These are phyloP conservation scores for mouse (Mus musculus) DNA, from an alignment of 2,113 vertebrate genomes.

Conservation along the genomic window DNA sequence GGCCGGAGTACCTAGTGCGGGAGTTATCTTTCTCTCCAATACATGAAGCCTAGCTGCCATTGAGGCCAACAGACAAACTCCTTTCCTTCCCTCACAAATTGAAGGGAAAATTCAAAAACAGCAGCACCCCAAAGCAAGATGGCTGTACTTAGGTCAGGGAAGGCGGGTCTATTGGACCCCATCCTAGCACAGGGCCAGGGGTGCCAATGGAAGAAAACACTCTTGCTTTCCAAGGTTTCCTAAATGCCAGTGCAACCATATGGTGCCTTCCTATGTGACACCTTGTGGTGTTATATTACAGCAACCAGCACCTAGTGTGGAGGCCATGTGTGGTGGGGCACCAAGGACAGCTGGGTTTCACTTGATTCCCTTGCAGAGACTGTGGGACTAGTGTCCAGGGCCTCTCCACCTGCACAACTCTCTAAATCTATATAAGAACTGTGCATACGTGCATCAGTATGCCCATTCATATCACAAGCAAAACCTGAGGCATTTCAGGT, in stretches of 20 bases:
- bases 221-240: neutral
- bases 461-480: neutral
- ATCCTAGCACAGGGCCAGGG: neutral
- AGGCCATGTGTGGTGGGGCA: neutral
- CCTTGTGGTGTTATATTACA: too few species aligned
- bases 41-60: neutral
- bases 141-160: neutral
- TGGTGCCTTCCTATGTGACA: neutral
- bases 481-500: neutral
- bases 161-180: neutral
- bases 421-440: neutral
- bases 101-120: neutral
- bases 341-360: neutral
- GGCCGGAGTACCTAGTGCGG: neutral
- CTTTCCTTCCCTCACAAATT: neutral
- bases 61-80: neutral
- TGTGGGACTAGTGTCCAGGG: too few species aligned
- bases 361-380: neutral
- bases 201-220: neutral
- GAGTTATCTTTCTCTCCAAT: neutral
- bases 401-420: neutral
- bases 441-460: fast-evolving
- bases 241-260: neutral
- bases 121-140: neutral
- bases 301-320: neutral